Evolutionary conservation across 2,888 invertebrate genomes (phyloP).

Genomic region (Amiota mariae): DNA sequence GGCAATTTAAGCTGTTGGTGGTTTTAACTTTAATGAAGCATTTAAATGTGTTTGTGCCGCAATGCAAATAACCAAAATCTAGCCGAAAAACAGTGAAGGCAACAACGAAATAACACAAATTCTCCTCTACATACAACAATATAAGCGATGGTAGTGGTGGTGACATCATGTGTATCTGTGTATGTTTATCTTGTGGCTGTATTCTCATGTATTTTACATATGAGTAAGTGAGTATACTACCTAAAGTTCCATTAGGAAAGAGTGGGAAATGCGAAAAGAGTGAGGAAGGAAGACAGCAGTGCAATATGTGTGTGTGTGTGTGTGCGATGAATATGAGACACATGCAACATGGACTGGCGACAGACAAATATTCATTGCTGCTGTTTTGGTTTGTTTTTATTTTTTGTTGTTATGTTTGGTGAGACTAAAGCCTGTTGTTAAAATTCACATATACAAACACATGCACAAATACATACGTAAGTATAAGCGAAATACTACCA

Average conservation of each 20-base stretch:
- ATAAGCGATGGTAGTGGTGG: background rate
- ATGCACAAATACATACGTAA: constrained; percentile 7
- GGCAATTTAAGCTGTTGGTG: constrained; percentile 18
- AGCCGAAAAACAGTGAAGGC: constrained; percentile 32
- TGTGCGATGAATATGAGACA: constrained; percentile 12
- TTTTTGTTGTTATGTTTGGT: constrained; percentile 36
- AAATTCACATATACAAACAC: constrained; percentile 52
- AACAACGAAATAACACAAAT: constrained; percentile 47
- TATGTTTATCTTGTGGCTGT: constrained; percentile 37
- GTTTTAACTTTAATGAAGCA: constrained; percentile 58
- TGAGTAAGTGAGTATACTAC: background rate
- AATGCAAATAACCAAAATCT: constrained; percentile 23
- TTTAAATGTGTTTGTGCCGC: constrained; percentile 46
- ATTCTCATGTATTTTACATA: constrained; percentile 51
- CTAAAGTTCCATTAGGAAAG: too few relatives aligned
- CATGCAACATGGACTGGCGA: background rate
- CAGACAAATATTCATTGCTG: constrained; percentile 30
- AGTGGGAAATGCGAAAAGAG: too few relatives aligned
- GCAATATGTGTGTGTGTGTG: too few relatives aligned
- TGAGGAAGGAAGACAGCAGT: too few relatives aligned
- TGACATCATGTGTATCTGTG: constrained; percentile 22
- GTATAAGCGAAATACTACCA: constrained; percentile 11
- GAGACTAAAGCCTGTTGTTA: constrained; percentile 48
- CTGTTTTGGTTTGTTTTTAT: constrained; percentile 26
- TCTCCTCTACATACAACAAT: constrained; percentile 43